Percentiles rank a stretch among this genome's conserved stretches.
These are phyloP conservation scores for Pammene fasciana DNA, from an alignment of 2,888 invertebrate genomes.

Conservation along the genomic window DNA sequence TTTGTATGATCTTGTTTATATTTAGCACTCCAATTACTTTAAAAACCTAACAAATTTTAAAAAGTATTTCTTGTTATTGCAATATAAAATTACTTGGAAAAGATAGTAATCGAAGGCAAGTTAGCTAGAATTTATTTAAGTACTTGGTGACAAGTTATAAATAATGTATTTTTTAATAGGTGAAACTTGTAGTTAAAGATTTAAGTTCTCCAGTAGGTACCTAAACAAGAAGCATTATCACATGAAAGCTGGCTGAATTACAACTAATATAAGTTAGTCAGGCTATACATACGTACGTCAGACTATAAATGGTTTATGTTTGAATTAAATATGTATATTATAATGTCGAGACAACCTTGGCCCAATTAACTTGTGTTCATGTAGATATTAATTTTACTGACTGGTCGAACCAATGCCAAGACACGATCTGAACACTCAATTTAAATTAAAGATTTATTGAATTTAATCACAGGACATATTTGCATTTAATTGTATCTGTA, in stretches of 20 bases:
- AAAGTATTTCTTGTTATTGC: no score
- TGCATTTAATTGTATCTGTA: neutral
- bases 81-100: no score
- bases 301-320: constrained; percentile 25
- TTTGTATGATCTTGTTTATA: constrained; percentile 54
- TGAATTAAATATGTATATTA: constrained; percentile 18
- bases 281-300: no score
- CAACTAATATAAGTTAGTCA: no score
- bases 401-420: constrained; percentile 43
- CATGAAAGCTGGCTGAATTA: neutral
- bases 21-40: neutral
- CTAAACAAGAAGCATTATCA: neutral
- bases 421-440: constrained; percentile 33
- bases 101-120: no score
- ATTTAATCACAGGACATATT: neutral
- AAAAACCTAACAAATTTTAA: no score
- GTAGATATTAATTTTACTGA: constrained; percentile 34
- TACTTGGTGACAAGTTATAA: no score
- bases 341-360: constrained; percentile 46
- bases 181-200: no score
- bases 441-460: constrained; percentile 27
- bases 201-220: no score
- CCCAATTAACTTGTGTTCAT: constrained; percentile 47
- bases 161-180: no score
- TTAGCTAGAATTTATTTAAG: no score